Conservation (phyloP, 2,888 invertebrate genomes). For the Lepidocyrtinus sp. region DNA sequence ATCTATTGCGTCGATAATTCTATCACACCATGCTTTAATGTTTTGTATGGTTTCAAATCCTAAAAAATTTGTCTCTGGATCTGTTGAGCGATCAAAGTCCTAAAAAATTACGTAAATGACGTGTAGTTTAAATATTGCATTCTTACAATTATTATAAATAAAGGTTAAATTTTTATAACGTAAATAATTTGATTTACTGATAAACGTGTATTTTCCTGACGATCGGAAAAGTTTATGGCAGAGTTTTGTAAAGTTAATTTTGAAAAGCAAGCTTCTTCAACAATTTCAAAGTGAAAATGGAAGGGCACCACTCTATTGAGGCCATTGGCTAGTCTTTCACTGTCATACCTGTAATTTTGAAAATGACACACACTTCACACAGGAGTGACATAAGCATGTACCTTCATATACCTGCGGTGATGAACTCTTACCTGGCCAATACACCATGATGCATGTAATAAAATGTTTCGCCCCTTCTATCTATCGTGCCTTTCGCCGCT, state of each 20-base stretch:
- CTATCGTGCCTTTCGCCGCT: constrained; percentile 75
- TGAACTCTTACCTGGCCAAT: neutral
- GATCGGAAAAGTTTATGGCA: neutral
- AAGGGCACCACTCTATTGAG: constrained; percentile 22
- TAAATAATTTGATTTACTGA: too few species aligned
- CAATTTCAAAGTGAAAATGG: constrained; percentile 11
- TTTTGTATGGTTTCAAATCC: neutral
- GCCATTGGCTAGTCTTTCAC: constrained; percentile 31
- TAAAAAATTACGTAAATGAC: too few species aligned
- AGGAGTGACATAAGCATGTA: too few species aligned
- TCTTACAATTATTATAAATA: too few species aligned
- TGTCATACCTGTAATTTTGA: too few species aligned
- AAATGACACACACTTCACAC: too few species aligned
- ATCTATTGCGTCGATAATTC: too few species aligned
- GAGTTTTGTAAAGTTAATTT: constrained; percentile 43
- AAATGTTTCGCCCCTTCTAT: constrained; percentile 84
- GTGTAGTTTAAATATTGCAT: too few species aligned
- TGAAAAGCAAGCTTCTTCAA: constrained; percentile 42
- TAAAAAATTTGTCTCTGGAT: neutral
- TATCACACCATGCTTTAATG: constrained; percentile 4
- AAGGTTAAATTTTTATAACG: too few species aligned
- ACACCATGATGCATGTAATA: constrained; percentile 83
- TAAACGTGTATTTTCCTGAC: constrained; percentile 43
- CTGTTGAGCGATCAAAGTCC: constrained; percentile 26
- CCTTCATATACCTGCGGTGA: too few species aligned